Evolutionary conservation across 2,888 invertebrate species (phyloP).

Genomic region (Xanthia icteritia): DNA sequence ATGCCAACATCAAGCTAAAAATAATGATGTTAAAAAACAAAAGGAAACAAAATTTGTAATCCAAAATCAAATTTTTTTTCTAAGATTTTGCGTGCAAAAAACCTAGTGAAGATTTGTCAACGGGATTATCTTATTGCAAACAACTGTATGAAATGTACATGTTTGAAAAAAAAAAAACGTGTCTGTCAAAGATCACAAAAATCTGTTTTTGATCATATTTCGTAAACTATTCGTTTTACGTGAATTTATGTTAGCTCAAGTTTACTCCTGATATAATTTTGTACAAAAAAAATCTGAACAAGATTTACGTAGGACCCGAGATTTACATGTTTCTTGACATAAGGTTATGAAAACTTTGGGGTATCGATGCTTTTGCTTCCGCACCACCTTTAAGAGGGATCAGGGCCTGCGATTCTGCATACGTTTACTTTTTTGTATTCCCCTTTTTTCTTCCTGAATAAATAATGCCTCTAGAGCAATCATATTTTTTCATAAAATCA

Average conservation of each 20-base stretch:
- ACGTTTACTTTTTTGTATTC: too few species aligned
- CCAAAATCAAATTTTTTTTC: neutral
- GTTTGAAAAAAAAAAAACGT: neutral
- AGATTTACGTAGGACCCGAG: neutral
- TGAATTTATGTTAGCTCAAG: neutral
- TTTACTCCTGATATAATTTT: neutral
- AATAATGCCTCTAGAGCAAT: too few species aligned
- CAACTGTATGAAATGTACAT: neutral
- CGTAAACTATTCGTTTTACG: neutral
- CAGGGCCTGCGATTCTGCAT: too few species aligned
- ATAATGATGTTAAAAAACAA: neutral
- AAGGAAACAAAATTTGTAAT: neutral
- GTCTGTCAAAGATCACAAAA: neutral
- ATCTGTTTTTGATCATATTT: neutral
- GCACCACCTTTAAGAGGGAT: too few species aligned
- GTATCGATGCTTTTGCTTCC: neutral
- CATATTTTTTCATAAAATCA: too few species aligned
- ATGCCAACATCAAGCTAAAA: neutral
- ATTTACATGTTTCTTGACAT: neutral
- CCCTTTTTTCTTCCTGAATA: too few species aligned
- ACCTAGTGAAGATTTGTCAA: neutral
- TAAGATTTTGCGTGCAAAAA: neutral
- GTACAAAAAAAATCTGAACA: neutral
- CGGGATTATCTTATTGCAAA: neutral
- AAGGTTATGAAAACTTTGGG: neutral